These are phyloP conservation scores for Clarias magur DNA, from an alignment of 2,113 vertebrate species.

Conservation along the genomic window DNA sequence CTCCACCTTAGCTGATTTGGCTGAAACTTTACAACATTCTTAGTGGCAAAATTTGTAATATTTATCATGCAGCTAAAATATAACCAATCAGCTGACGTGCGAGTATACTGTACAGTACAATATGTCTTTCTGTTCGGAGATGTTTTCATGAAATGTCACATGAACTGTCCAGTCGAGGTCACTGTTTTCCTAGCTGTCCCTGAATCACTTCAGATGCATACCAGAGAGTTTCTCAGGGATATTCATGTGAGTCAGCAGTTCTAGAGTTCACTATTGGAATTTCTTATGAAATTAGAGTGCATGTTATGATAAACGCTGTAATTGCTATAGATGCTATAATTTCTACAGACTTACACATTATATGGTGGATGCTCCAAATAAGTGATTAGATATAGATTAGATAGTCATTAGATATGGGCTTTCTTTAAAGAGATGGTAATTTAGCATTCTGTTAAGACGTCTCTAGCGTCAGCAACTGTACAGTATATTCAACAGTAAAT, in stretches of 20 bases:
- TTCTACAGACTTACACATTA: not conserved
- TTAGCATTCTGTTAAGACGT: not conserved
- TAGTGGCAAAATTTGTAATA: not conserved
- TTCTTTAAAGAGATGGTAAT: not conserved
- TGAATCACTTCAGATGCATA: not conserved
- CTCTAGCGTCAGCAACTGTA: not conserved
- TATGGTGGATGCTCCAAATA: not conserved
- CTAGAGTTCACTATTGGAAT: not conserved
- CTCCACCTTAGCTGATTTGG: not conserved
- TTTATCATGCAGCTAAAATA: not conserved
- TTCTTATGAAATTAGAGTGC: not conserved
- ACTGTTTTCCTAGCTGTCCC: slow-evolving; percentile 17
- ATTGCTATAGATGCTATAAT: not conserved
- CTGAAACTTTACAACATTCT: not conserved
- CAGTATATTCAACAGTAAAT: not conserved
- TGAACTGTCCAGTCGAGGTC: slow-evolving; percentile 25
- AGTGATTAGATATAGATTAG: not conserved
- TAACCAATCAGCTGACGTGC: not conserved
- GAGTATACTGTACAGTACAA: not conserved
- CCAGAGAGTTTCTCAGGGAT: slow-evolving; percentile 21
- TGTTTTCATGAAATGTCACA: slow-evolving; percentile 1
- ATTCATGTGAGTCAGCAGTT: not conserved
- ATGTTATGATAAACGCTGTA: no score
- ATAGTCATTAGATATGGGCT: no score
- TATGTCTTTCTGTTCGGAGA: not conserved